A percentile compares a stretch with the other conserved stretches of the same genome.
These are phyloP conservation scores for Zaprionus davidi DNA, from an alignment of 1,140 invertebrate genomes.

Conservation along the genomic window DNA sequence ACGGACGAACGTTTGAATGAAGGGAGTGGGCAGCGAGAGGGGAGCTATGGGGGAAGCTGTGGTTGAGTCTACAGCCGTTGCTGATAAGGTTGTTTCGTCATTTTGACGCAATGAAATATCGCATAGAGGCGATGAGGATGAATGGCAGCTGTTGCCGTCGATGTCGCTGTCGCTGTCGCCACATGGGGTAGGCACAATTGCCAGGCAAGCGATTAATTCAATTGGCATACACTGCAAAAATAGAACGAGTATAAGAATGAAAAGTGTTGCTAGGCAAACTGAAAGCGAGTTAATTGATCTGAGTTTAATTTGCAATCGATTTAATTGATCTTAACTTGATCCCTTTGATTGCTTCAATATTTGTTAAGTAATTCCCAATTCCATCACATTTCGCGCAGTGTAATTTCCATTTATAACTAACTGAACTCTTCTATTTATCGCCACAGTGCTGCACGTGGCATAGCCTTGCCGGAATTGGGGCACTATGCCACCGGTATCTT, in stretches of 20 bases:
- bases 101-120: constrained; percentile 37
- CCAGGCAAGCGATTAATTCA: constrained; percentile 8
- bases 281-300: background rate
- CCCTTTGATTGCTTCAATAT: background rate
- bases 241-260: background rate
- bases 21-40: background rate
- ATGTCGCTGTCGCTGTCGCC: background rate
- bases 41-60: constrained; percentile 3
- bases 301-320: background rate
- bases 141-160: constrained; percentile 23
- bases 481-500: constrained; percentile 98
- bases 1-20: constrained; percentile 15
- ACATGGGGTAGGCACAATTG: constrained; percentile 5
- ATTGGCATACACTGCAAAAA: constrained; percentile 18
- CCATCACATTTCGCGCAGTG: background rate
- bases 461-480: constrained; percentile 93
- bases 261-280: background rate
- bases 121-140: constrained; percentile 10
- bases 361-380: background rate
- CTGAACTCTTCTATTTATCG: background rate
- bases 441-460: constrained; percentile 88
- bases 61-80: constrained; percentile 12
- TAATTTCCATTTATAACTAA: background rate
- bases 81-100: constrained; percentile 37
- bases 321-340: background rate